A percentile compares a stretch with the other conserved stretches of the same genome.
Evolutionary conservation across 2,113 vertebrate genomes (phyloP).

Genomic region (Aldabrachelys gigantea): DNA sequence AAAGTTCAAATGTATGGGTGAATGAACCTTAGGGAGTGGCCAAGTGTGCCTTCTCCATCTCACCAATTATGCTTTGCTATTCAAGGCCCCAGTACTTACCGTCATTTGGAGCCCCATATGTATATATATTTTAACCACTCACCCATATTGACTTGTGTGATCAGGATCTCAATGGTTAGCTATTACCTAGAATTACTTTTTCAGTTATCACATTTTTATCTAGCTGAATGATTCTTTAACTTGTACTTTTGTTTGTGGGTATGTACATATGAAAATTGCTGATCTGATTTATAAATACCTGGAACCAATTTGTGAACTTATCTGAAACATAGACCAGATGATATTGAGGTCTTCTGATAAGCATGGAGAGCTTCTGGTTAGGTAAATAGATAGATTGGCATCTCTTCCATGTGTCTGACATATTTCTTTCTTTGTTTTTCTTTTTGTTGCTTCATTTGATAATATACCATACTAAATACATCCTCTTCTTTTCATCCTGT

Average conservation of each 20-base stretch:
- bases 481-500: not conserved
- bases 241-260: not conserved
- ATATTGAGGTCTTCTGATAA: no score
- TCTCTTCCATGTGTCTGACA: rapidly evolving
- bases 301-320: not conserved
- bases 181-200: not conserved
- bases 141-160: not conserved
- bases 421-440: not conserved
- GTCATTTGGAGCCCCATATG: not conserved
- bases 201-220: not conserved
- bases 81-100: not conserved
- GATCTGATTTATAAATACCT: not conserved
- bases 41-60: not conserved
- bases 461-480: not conserved
- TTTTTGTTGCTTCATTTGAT: not conserved
- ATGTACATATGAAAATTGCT: not conserved
- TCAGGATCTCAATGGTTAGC: not conserved
- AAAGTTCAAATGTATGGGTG: not conserved
- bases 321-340: not conserved
- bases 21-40: not conserved
- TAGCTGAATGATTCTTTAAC: not conserved
- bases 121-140: not conserved
- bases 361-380: rapidly evolving
- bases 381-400: rapidly evolving
- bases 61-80: not conserved